Conservation (phyloP, 2,888 invertebrate species). For the Napeogenes inachia region DNA sequence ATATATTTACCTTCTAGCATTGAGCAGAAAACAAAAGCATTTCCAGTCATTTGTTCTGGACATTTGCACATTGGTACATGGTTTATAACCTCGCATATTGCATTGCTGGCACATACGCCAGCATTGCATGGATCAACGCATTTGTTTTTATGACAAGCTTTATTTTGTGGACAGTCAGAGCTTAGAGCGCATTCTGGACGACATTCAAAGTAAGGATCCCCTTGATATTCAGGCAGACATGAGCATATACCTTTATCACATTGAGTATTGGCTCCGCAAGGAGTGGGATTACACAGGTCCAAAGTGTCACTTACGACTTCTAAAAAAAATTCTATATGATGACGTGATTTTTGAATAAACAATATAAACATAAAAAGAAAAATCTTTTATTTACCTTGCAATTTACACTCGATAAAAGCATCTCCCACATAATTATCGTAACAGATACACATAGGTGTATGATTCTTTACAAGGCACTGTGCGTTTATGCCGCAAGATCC, state of each 20-base stretch:
- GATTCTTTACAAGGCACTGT: constrained; percentile 81
- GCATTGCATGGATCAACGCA: constrained; percentile 83
- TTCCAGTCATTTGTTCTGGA: constrained; percentile 81
- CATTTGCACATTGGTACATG: constrained; percentile 86
- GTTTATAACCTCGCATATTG: constrained; percentile 83
- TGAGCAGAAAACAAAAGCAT: constrained; percentile 81
- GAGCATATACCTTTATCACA: constrained; percentile 78
- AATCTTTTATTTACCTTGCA: constrained; percentile 59
- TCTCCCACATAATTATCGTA: constrained; percentile 83
- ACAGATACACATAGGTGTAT: constrained; percentile 86
- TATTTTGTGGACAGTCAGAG: constrained; percentile 80
- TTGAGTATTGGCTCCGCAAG: constrained; percentile 80
- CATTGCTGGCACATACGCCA: constrained; percentile 83
- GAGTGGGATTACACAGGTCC: constrained; percentile 81
- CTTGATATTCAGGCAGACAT: constrained; percentile 79
- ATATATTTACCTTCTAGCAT: constrained; percentile 54
- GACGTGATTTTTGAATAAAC: neutral
- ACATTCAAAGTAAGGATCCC: constrained; percentile 83
- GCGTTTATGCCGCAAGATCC: constrained; percentile 85
- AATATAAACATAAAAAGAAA: neutral
- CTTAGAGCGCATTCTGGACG: constrained; percentile 84
- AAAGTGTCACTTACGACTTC: constrained; percentile 48
- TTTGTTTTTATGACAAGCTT: constrained; percentile 82
- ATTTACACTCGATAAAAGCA: constrained; percentile 81
- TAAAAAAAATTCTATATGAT: constrained; percentile 29